Percentiles rank a stretch among this genome's conserved stretches.
phyloP scores from a whole-genome alignment of 2,797 vertebrate genomes.

The Adelosebastes latens region DNA sequence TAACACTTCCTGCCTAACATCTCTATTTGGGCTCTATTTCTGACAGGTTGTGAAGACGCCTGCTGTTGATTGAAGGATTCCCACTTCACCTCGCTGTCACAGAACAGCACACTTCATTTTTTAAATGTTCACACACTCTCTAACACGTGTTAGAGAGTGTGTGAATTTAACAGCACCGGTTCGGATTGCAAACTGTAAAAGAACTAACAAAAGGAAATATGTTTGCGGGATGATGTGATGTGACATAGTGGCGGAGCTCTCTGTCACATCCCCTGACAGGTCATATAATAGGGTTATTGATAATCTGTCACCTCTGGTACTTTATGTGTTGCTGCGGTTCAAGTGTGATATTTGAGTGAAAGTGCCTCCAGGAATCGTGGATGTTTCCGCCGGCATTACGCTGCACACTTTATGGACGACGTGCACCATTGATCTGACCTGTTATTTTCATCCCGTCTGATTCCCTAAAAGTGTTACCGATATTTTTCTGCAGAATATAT shows the following conservation, averaged over 20 bases:
- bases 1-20: background rate
- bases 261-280: conserved; percentile 59
- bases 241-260: conserved; percentile 40
- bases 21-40: background rate
- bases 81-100: background rate
- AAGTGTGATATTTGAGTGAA: conserved; percentile 55
- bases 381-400: conserved; percentile 12
- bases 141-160: background rate
- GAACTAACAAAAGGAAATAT: background rate
- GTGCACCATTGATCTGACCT: conserved; percentile 31
- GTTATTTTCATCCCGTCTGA: conserved; percentile 24
- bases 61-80: background rate
- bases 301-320: conserved; percentile 61
- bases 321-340: conserved; percentile 57
- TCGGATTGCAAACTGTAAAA: background rate
- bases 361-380: conserved; percentile 26
- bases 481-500: background rate
- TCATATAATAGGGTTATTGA: conserved; percentile 75
- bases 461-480: background rate
- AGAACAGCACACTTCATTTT: background rate
- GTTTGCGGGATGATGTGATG: conserved; percentile 33
- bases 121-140: conserved; percentile 4
- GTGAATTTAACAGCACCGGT: background rate
- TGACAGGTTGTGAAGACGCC: background rate
- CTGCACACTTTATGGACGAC: background rate